Percentiles rank a stretch among this genome's conserved stretches.
These are phyloP conservation scores for Zaprionus nigranus DNA, from an alignment of 1,140 invertebrate genomes.

Conservation along the genomic window DNA sequence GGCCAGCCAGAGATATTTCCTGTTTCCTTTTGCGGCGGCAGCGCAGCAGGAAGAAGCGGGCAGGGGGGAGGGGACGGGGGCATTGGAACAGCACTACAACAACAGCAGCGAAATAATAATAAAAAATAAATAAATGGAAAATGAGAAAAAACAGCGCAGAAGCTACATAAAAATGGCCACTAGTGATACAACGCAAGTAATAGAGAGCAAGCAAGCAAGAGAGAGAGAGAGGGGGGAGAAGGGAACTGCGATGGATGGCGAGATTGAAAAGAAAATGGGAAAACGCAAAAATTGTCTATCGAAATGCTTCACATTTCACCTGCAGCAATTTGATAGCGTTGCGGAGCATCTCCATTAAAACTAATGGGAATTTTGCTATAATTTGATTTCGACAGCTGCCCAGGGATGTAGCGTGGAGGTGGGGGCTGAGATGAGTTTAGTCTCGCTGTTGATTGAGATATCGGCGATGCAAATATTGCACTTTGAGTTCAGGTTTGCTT, in stretches of 20 bases:
- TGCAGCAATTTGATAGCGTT: constrained; percentile 71
- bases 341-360: constrained; percentile 70
- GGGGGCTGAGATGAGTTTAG: neutral
- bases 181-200: constrained; percentile 16
- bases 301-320: constrained; percentile 73
- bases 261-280: constrained; percentile 40
- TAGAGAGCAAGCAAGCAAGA: neutral
- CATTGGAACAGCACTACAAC: neutral
- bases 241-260: neutral
- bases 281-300: constrained; percentile 68
- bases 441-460: neutral
- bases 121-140: constrained; percentile 83
- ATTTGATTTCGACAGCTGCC: constrained; percentile 69
- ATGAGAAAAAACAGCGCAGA: constrained; percentile 61
- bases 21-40: constrained; percentile 46
- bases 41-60: neutral
- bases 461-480: neutral
- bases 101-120: constrained; percentile 63
- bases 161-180: constrained; percentile 69
- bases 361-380: constrained; percentile 81
- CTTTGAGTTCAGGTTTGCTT: neutral
- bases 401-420: neutral
- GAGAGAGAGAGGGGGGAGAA: neutral
- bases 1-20: constrained; percentile 74
- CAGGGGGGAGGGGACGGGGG: neutral